Evolutionary conservation across 2,797 vertebrate genomes (phyloP).

Genomic region (Pseudomugil tenellus): DNA sequence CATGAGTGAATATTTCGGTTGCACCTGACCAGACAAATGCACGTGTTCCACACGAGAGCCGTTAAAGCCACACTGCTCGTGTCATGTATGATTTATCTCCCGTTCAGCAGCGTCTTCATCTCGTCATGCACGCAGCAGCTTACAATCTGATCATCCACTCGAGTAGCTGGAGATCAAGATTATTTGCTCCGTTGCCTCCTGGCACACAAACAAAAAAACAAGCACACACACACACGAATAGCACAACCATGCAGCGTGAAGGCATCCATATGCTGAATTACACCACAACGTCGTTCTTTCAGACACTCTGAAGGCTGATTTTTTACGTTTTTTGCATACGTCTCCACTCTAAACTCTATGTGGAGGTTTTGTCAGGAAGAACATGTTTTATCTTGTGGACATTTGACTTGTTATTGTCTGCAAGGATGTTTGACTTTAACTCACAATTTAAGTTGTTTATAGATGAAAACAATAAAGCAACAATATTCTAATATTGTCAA

Average conservation of each 20-base stretch:
- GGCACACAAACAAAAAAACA: slow-evolving; percentile 19
- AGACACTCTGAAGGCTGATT: background rate
- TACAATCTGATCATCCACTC: slow-evolving; percentile 43
- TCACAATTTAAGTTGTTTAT: background rate
- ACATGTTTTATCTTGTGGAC: background rate
- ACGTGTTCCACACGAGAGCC: slow-evolving; percentile 7
- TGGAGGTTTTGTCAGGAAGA: background rate
- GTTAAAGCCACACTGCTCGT: slow-evolving; percentile 8
- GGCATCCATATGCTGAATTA: slow-evolving; percentile 49
- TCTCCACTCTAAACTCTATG: background rate
- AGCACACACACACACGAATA: slow-evolving; percentile 22
- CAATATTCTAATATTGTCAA: too few species aligned
- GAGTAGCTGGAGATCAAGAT: slow-evolving; percentile 41
- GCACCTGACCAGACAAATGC: background rate
- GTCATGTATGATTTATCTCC: slow-evolving; percentile 14
- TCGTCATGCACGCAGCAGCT: slow-evolving; percentile 35
- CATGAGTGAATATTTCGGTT: background rate
- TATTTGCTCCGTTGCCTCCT: slow-evolving; percentile 43
- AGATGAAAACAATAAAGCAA: background rate
- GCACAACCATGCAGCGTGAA: slow-evolving; percentile 22
- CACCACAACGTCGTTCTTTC: slow-evolving; percentile 10
- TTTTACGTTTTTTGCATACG: background rate
- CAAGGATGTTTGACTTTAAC: background rate
- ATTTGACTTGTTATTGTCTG: background rate
- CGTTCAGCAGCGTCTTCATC: slow-evolving; percentile 17